Conservation (phyloP, 1,140 invertebrate genomes). For the Arion vulgaris region DNA sequence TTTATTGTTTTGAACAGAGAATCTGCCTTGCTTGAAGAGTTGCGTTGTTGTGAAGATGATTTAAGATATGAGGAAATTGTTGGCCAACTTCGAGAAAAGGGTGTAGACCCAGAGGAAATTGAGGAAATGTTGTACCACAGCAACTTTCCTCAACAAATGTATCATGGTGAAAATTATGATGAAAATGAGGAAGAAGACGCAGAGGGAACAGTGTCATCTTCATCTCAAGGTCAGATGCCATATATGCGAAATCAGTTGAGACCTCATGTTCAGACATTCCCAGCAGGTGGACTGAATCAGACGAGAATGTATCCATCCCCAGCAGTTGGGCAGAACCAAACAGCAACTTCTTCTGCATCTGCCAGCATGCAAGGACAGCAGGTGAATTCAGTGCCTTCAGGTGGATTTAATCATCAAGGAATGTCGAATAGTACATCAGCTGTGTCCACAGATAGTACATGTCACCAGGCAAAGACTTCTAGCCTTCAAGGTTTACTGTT, state of each 20-base stretch:
- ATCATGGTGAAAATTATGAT: background rate
- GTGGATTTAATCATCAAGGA: background rate
- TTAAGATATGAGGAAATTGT: slow-evolving; percentile 29
- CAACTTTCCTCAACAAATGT: background rate
- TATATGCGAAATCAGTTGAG: background rate
- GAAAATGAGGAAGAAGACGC: slow-evolving; percentile 20
- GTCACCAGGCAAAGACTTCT: background rate
- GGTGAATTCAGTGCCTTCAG: background rate
- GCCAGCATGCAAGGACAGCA: background rate
- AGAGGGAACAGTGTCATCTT: slow-evolving; percentile 29
- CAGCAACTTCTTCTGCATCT: background rate
- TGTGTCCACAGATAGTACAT: background rate
- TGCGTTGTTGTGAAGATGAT: slow-evolving; percentile 13
- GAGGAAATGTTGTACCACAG: slow-evolving; percentile 19
- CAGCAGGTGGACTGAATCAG: background rate
- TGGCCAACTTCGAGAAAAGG: slow-evolving; percentile 25
- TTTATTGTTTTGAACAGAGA: slow-evolving; percentile 20
- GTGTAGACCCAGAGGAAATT: slow-evolving; percentile 22
- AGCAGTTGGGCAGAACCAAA: background rate
- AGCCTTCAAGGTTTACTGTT: background rate
- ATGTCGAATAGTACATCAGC: background rate
- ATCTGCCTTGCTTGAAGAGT: slow-evolving; percentile 17
- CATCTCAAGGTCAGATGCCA: slow-evolving; percentile 5
- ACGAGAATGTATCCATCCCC: background rate
- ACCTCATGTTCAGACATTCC: background rate